Conservation (phyloP, 2,797 vertebrate species). For the Aphelocoma californica region DNA sequence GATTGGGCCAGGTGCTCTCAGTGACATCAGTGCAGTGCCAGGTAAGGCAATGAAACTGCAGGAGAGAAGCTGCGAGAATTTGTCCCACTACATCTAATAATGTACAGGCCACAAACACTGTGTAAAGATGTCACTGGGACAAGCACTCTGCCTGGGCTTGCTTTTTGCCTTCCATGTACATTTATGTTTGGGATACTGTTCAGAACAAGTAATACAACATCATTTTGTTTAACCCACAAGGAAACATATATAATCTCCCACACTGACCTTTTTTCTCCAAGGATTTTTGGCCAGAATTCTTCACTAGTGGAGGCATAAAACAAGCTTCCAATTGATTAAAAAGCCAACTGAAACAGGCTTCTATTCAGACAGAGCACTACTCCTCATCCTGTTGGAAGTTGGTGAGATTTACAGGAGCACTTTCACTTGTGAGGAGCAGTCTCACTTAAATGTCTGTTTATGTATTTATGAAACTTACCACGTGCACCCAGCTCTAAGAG, state of each 20-base stretch:
- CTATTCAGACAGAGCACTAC: not conserved
- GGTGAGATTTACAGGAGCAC: not conserved
- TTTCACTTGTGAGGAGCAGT: not conserved
- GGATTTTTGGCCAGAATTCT: constrained; percentile 1
- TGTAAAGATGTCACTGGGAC: constrained; percentile 49
- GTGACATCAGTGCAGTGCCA: not conserved
- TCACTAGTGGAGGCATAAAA: not conserved
- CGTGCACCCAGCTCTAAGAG: not conserved
- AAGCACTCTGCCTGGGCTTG: not conserved
- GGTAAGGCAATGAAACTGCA: not conserved
- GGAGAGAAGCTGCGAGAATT: not conserved
- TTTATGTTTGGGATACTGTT: constrained; percentile 29
- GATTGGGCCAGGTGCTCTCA: not conserved
- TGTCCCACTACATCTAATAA: not conserved
- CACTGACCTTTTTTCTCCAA: not conserved
- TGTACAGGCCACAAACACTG: constrained; percentile 40
- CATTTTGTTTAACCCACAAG: constrained; percentile 30
- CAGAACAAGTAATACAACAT: not conserved
- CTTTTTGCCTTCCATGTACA: constrained; percentile 9
- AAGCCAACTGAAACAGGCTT: not conserved
- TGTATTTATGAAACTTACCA: not conserved
- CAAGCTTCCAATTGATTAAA: not conserved
- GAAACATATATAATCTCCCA: not conserved
- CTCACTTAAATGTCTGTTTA: not conserved
- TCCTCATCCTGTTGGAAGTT: not conserved